phyloP scores from a whole-genome alignment of 2,888 invertebrate genomes.

The Monopis laevigella region DNA sequence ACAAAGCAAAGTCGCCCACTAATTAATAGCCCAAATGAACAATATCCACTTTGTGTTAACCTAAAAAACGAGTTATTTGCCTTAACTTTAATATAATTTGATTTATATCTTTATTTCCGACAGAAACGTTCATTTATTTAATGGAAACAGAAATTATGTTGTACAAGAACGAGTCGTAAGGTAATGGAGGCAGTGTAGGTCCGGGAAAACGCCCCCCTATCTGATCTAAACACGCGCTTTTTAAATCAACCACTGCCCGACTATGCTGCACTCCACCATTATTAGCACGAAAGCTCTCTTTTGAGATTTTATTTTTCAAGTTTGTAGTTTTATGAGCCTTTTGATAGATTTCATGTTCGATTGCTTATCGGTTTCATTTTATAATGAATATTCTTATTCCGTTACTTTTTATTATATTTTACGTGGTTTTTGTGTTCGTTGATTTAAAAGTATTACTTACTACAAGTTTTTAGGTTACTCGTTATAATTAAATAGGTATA shows the following conservation, averaged over 20 bases:
- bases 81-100: slow-evolving; percentile 29
- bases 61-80: slow-evolving; percentile 26
- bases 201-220: slow-evolving; percentile 24
- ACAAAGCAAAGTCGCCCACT: background rate
- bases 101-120: slow-evolving; percentile 44
- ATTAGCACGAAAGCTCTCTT: slow-evolving; percentile 27
- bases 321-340: no score
- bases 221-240: slow-evolving; percentile 45
- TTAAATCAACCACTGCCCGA: slow-evolving; percentile 31
- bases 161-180: slow-evolving; percentile 23
- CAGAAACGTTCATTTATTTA: slow-evolving; percentile 32
- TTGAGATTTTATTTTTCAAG: slow-evolving; percentile 21
- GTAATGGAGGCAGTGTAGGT: slow-evolving; percentile 11
- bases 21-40: background rate
- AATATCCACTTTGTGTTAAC: background rate
- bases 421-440: no score
- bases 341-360: no score
- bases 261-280: slow-evolving; percentile 19
- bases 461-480: no score
- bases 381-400: no score
- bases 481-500: no score
- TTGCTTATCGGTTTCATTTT: no score
- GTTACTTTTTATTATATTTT: no score
- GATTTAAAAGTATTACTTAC: no score
- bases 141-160: slow-evolving; percentile 43